Evolutionary conservation across 2,797 vertebrate genomes (phyloP).

Genomic region (Melanotaenia boesemani): DNA sequence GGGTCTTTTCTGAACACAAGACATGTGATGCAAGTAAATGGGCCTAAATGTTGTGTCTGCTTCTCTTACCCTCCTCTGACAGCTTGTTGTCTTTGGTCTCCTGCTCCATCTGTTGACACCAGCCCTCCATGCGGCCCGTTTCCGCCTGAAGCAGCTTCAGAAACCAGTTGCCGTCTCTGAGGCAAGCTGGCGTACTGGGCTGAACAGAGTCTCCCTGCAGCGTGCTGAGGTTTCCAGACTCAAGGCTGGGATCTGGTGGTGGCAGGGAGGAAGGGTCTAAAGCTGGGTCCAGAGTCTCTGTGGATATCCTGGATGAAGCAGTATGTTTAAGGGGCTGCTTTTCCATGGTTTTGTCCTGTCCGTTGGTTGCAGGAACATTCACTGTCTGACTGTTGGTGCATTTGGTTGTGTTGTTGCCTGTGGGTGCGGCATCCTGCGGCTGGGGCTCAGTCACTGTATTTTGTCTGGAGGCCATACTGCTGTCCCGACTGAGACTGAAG

Average conservation of each 20-base stretch:
- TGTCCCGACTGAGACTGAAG: slow-evolving; percentile 90
- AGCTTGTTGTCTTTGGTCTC: slow-evolving; percentile 98
- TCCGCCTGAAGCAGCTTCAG: slow-evolving; percentile 97
- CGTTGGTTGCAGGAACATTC: slow-evolving; percentile 73
- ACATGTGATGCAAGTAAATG: not conserved
- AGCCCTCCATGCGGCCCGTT: slow-evolving; percentile 95
- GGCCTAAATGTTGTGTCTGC: not conserved
- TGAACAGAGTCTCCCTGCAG: slow-evolving; percentile 83
- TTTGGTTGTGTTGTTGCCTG: slow-evolving; percentile 80
- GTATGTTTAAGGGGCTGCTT: slow-evolving; percentile 79
- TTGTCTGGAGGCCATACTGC: slow-evolving; percentile 95
- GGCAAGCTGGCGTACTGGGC: slow-evolving; percentile 80
- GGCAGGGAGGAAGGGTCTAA: slow-evolving; percentile 96
- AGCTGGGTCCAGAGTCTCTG: slow-evolving; percentile 91
- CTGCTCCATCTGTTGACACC: slow-evolving; percentile 99
- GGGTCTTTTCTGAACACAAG: not conserved
- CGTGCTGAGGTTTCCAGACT: slow-evolving; percentile 86
- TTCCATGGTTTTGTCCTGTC: slow-evolving; percentile 78
- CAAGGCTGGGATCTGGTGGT: slow-evolving; percentile 96
- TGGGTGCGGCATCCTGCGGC: slow-evolving; percentile 84
- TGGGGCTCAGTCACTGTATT: slow-evolving; percentile 93
- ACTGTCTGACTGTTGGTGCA: slow-evolving; percentile 80
- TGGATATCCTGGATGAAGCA: slow-evolving; percentile 84
- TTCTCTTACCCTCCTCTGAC: slow-evolving; percentile 94
- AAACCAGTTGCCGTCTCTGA: slow-evolving; percentile 97